These are phyloP conservation scores for Catagonus wagneri DNA, from an alignment of 2,113 vertebrate genomes.

Conservation along the genomic window DNA sequence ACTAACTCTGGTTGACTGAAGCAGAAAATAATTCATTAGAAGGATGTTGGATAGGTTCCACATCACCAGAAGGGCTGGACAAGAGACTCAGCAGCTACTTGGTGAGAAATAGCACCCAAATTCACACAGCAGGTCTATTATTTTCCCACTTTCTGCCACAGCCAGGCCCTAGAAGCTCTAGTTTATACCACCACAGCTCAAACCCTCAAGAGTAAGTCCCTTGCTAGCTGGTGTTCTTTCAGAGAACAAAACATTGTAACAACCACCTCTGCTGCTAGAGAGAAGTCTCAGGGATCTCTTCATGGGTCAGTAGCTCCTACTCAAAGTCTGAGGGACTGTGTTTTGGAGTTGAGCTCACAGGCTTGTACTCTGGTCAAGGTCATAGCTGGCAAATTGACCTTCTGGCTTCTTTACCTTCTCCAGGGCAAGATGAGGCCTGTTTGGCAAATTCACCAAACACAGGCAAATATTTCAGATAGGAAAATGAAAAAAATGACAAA, in stretches of 20 bases:
- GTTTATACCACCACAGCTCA: accelerated
- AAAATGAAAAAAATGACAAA: not conserved
- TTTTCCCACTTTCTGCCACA: too few species aligned
- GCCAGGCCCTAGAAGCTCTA: not conserved
- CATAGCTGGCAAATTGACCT: not conserved
- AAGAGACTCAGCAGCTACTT: not conserved
- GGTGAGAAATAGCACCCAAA: not conserved
- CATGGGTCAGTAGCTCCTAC: not conserved
- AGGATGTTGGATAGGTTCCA: not conserved
- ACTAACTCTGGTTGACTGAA: not conserved
- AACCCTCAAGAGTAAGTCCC: not conserved
- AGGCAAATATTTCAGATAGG: not conserved
- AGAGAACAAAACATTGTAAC: not conserved
- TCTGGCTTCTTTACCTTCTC: not conserved
- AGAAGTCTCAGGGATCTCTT: not conserved
- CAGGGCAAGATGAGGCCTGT: not conserved
- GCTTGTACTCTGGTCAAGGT: not conserved
- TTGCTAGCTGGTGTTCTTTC: not conserved
- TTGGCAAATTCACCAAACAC: not conserved
- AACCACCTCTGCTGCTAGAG: not conserved
- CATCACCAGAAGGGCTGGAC: not conserved
- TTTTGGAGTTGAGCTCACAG: not conserved
- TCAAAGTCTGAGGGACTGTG: not conserved
- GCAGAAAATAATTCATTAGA: not conserved
- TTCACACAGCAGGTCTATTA: not conserved